phyloP scores from a whole-genome alignment of 2,888 invertebrate species.

The Griposia aprilina region DNA sequence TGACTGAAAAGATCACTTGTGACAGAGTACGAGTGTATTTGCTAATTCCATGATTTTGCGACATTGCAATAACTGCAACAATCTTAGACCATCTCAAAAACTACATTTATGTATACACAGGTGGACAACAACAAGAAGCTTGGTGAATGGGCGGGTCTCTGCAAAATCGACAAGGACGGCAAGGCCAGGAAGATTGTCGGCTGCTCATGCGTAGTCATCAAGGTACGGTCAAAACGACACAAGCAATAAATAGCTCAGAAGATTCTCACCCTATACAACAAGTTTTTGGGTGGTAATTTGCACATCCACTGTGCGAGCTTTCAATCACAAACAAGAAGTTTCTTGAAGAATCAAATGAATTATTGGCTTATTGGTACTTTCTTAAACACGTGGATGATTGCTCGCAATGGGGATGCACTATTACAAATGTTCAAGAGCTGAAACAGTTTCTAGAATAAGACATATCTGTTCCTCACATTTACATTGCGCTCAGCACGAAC shows the following conservation, averaged over 20 bases:
- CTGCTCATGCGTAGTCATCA: constrained; percentile 99
- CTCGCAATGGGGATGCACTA: background rate
- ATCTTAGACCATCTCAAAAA: background rate
- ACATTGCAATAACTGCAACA: background rate
- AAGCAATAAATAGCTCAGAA: background rate
- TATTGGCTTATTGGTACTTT: background rate
- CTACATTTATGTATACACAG: constrained; percentile 70
- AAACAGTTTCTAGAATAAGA: background rate
- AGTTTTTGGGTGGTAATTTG: background rate
- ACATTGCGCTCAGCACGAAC: constrained; percentile 84
- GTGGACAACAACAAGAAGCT: constrained; percentile 99
- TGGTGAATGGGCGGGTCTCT: constrained; percentile 99
- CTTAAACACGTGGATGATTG: background rate
- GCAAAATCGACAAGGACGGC: constrained; percentile 99
- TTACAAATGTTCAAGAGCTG: background rate
- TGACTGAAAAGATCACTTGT: background rate
- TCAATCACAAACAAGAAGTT: background rate
- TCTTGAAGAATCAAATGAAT: background rate
- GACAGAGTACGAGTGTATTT: background rate
- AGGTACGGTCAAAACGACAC: constrained; percentile 88
- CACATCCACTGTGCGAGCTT: background rate
- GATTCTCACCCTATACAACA: background rate
- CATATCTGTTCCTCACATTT: background rate
- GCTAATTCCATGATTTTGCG: background rate
- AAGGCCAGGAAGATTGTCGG: constrained; percentile 99